phyloP scores from a whole-genome alignment of 53 echinoderm and acorn worm species.

The Glandiceps talaboti region DNA sequence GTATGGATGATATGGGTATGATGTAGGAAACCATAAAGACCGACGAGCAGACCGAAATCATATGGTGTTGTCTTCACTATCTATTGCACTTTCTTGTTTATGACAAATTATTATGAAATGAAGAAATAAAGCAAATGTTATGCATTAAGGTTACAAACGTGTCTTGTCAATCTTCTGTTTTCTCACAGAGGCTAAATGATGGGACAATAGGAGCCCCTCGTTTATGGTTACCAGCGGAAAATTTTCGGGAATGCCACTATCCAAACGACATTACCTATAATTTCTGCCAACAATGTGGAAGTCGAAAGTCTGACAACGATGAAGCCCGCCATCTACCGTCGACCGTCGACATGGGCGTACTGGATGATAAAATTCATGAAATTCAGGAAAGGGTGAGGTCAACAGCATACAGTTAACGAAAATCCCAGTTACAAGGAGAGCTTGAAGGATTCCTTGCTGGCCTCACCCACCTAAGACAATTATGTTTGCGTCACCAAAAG shows the following conservation, averaged over 20 bases:
- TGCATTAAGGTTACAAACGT: no score
- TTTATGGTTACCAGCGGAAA: not conserved
- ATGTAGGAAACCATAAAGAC: not conserved
- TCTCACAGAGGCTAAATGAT: not conserved
- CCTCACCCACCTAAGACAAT: not conserved
- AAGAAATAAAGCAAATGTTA: no score
- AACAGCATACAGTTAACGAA: not conserved
- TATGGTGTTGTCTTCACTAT: no score
- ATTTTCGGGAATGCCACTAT: not conserved
- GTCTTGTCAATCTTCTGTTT: not conserved
- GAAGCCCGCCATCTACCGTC: not conserved
- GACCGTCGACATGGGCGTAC: not conserved
- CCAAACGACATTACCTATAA: not conserved
- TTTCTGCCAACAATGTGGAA: not conserved
- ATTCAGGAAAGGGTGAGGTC: not conserved
- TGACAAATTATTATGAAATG: no score
- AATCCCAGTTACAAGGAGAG: not conserved
- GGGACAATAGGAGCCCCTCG: not conserved
- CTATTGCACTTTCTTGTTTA: no score
- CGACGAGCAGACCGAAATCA: not conserved
- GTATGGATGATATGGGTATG: not conserved
- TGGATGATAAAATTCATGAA: not conserved
- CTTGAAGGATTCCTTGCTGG: not conserved
- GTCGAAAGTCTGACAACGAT: not conserved
- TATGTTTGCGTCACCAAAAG: not conserved